phyloP scores from a whole-genome alignment of 2,797 vertebrate species.

The Dryobates pubescens region DNA sequence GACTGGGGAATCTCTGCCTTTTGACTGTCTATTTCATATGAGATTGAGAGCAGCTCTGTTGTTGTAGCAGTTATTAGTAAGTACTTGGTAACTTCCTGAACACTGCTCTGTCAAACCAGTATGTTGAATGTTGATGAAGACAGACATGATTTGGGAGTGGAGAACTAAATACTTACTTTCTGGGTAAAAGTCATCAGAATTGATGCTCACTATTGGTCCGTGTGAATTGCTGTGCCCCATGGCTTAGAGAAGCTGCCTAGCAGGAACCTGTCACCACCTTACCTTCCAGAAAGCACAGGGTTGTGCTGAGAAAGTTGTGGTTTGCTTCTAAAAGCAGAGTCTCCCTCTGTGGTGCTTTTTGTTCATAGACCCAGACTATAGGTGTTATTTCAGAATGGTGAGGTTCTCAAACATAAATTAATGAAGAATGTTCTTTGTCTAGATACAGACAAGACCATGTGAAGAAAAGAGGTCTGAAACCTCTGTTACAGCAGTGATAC shows the following conservation, averaged over 20 bases:
- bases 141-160: not conserved
- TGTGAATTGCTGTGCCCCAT: not conserved
- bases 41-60: not conserved
- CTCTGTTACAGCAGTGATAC: not conserved
- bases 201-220: fast-evolving
- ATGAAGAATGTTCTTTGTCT: not conserved
- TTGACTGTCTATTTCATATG: not conserved
- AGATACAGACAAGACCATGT: not conserved
- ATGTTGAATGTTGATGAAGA: not conserved
- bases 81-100: not conserved
- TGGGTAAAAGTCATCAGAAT: not conserved
- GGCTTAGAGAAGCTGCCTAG: not conserved
- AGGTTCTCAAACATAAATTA: not conserved
- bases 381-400: not conserved
- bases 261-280: not conserved
- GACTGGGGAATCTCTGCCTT: not conserved
- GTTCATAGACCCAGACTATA: not conserved
- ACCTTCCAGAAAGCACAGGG: not conserved
- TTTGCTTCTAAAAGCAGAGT: not conserved
- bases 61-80: not conserved
- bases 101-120: not conserved
- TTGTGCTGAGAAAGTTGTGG: not conserved
- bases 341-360: fast-evolving
- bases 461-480: not conserved
- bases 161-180: not conserved